Base-by-base conservation (phyloP, 2,113 vertebrate genomes). In the Notechis scutatus region DNA sequence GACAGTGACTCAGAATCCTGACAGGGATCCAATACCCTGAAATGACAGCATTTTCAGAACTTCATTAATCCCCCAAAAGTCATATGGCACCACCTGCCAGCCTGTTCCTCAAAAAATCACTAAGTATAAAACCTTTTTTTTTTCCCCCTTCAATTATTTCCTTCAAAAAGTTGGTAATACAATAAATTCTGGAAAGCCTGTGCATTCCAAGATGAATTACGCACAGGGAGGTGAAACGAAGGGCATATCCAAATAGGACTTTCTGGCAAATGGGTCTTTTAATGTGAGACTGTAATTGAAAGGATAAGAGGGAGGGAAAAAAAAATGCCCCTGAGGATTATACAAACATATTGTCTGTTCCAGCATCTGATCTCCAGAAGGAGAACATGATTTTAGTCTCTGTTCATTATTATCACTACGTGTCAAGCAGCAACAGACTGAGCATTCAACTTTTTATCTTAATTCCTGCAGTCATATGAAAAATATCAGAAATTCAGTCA, bases 141-240 rank as follows among this genome's bases (percentile, higher is more conserved):
- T 92, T 94, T 95, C 96, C 88, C 91, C 88, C 91, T 29, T 47
- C 93, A 96, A 74, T 91, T 90, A 94, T 94, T 96, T 50, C 29
- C 94, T 95, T 95, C 90, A 94, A 93, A 92, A 92, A 93, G 20
- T n/a, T 94, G 97, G 95, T 90, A 95, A 93, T 95, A 95, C 90
- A 95, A 96, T 94, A 95, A 94, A 95, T 93, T 29, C 87, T 74
- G 23, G 87, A 96, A 94, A 69, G 85, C 93, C 47, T 12, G 39
- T 89, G 64, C 90, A 61, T 94, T 92, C 47, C 81, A 94, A 92
- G 91, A 95, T 87, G 57, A 95, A 93, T 85, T 95, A 89, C 34
- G 18, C 5, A 26, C 50, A 93, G 94, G 91, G 59, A 96, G 93
- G 90, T 21, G 52, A 88, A 90, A 90, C n/a, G 24, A 39, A 1